Conservation (phyloP, 2,113 vertebrate genomes). For the Amphiprion percula region DNA sequence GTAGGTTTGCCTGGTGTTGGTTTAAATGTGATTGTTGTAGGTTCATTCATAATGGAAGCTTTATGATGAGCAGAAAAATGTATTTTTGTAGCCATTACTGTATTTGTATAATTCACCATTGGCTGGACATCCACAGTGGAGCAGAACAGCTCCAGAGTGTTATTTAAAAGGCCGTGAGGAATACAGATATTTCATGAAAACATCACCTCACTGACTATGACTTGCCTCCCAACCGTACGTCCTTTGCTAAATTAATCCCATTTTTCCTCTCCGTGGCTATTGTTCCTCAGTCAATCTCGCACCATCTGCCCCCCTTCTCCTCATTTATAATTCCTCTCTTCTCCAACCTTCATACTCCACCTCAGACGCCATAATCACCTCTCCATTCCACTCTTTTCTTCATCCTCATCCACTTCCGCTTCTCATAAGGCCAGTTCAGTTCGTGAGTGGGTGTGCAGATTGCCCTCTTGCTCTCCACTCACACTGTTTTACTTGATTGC, state of each 20-base stretch:
- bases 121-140: neutral
- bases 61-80: neutral
- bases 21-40: neutral
- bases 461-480: slow-evolving; percentile 43
- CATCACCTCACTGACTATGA: slow-evolving; percentile 18
- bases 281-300: slow-evolving; percentile 22
- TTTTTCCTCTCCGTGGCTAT: neutral
- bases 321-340: slow-evolving; percentile 54
- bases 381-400: slow-evolving; percentile 54
- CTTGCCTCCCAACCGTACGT: neutral
- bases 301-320: slow-evolving; percentile 16
- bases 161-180: slow-evolving; percentile 7
- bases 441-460: slow-evolving; percentile 61
- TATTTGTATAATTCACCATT: slow-evolving; percentile 27
- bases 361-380: slow-evolving; percentile 47
- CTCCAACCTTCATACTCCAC: slow-evolving; percentile 34
- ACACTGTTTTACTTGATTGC: slow-evolving; percentile 55
- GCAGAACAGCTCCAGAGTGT: neutral
- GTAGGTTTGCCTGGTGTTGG: neutral
- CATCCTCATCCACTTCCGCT: slow-evolving; percentile 43
- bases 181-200: neutral
- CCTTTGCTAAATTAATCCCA: neutral
- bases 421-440: slow-evolving; percentile 39
- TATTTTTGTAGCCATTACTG: neutral
- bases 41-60: neutral